These are phyloP conservation scores for Ametastegia equiseti DNA, from an alignment of 2,888 invertebrate species.

Conservation along the genomic window DNA sequence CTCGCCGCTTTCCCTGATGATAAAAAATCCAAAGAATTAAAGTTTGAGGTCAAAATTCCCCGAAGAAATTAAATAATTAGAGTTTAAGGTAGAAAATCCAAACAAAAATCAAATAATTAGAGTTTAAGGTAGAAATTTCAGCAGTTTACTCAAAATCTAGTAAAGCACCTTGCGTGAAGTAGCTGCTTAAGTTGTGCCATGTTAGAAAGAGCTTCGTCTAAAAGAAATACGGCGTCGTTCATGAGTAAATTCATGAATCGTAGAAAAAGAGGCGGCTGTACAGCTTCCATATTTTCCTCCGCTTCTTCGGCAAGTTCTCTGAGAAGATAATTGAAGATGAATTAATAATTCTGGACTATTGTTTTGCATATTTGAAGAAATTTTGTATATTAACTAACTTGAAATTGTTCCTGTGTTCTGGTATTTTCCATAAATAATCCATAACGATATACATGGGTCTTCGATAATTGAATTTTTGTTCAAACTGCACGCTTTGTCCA, in stretches of 20 bases:
- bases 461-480: constrained; percentile 97
- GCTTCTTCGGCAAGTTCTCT: constrained; percentile 88
- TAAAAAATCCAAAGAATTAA: constrained; percentile 45
- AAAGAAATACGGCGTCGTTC: constrained; percentile 96
- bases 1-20: constrained; percentile 82
- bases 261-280: constrained; percentile 93
- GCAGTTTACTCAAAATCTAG: constrained; percentile 40
- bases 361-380: constrained; percentile 7
- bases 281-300: constrained; percentile 92
- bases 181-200: constrained; percentile 92
- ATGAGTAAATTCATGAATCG: constrained; percentile 97
- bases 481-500: constrained; percentile 96
- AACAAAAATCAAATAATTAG: no score
- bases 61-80: not conserved
- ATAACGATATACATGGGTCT: constrained; percentile 96
- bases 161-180: constrained; percentile 83
- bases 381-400: constrained; percentile 76
- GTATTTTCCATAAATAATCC: constrained; percentile 92
- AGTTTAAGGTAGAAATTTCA: no score
- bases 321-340: constrained; percentile 48
- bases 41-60: not conserved
- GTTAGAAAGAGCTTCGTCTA: constrained; percentile 94
- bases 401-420: constrained; percentile 87
- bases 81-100: no score
- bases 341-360: not conserved